phyloP scores from a whole-genome alignment of 2,888 invertebrate species.

The Synergus laeviventris region DNA sequence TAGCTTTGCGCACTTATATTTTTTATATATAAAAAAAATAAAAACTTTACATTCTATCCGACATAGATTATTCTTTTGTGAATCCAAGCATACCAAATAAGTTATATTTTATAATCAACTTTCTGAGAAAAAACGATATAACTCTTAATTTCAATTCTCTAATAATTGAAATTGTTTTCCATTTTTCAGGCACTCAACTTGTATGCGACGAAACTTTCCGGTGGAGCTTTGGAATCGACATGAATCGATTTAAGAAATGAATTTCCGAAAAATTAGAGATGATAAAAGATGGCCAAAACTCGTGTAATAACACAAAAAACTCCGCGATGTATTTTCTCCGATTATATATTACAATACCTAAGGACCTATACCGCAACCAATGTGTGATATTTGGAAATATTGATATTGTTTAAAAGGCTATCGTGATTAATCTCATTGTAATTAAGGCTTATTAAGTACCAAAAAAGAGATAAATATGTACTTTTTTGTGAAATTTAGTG shows the following conservation, averaged over 20 bases:
- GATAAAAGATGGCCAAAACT: constrained; percentile 29
- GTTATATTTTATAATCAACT: no score
- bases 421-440: constrained; percentile 27
- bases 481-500: constrained; percentile 19
- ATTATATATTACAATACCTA: constrained; percentile 3
- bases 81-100: no score
- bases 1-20: no score
- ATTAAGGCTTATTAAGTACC: constrained; percentile 30
- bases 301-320: constrained; percentile 27
- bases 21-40: no score
- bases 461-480: constrained; percentile 19
- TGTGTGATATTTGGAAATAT: constrained; percentile 47
- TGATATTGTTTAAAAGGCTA: constrained; percentile 38
- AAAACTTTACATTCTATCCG: no score
- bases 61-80: no score
- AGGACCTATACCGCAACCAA: constrained; percentile 23
- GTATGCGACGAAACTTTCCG: constrained; percentile 90
- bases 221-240: constrained; percentile 81
- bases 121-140: no score
- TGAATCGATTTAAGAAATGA: constrained; percentile 63
- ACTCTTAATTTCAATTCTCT: background rate
- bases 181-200: constrained; percentile 85
- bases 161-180: constrained; percentile 38
- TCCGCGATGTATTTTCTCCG: constrained; percentile 5
- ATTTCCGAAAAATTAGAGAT: constrained; percentile 18